phyloP scores from a whole-genome alignment of 2,113 vertebrate species.

The Lampris megalopsis region DNA sequence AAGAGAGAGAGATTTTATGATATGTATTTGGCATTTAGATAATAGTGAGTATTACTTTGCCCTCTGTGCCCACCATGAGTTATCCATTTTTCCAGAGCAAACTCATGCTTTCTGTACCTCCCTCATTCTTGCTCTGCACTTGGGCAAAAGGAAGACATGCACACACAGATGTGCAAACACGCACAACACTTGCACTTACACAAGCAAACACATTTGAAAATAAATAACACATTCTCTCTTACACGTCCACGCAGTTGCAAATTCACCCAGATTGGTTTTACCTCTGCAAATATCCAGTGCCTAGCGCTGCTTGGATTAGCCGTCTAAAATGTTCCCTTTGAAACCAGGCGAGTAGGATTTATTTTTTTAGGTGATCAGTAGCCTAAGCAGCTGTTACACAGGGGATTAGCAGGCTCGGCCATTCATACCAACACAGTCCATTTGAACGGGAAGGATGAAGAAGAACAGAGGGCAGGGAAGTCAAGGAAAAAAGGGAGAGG shows the following conservation, averaged over 20 bases:
- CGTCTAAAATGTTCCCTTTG: conserved; percentile 62
- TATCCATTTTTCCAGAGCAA: conserved; percentile 40
- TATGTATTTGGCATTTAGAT: neutral
- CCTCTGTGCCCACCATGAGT: neutral
- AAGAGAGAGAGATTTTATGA: neutral
- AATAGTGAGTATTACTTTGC: too few species aligned
- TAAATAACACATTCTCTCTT: conserved; percentile 2
- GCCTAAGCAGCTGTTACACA: conserved; percentile 72
- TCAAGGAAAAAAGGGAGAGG: conserved; percentile 14
- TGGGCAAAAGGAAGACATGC: neutral
- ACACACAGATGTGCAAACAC: too few species aligned
- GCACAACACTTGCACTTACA: conserved; percentile 26
- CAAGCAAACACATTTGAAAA: conserved; percentile 17
- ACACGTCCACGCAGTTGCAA: conserved; percentile 42
- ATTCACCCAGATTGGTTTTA: conserved; percentile 50
- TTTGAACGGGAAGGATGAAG: conserved; percentile 61
- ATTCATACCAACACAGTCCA: conserved; percentile 61
- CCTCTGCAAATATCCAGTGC: conserved; percentile 68
- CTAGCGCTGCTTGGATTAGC: conserved; percentile 66
- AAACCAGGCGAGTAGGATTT: conserved; percentile 63
- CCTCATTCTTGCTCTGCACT: neutral
- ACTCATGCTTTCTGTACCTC: conserved; percentile 43
- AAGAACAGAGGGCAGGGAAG: conserved; percentile 42
- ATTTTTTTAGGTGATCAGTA: conserved; percentile 72
- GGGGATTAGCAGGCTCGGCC: conserved; percentile 73